phyloP scores from a whole-genome alignment of 2,797 vertebrate genomes.

The Semaprochilodus insignis region DNA sequence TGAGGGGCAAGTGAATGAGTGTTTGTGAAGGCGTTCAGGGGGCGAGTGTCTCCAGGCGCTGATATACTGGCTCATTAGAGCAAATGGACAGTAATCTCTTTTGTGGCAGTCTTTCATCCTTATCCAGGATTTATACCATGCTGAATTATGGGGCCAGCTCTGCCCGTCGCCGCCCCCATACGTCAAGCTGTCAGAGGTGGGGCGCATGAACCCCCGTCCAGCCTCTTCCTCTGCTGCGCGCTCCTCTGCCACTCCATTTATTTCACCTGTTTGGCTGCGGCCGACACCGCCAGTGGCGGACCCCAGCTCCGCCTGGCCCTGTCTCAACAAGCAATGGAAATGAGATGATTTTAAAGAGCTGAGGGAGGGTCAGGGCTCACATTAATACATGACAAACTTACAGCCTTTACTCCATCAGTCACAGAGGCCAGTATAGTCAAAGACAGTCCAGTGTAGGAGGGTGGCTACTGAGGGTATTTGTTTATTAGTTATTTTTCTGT shows the following conservation, averaged over 20 bases:
- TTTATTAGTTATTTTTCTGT: neutral
- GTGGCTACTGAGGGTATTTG: neutral
- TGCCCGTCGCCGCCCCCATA: constrained; percentile 76
- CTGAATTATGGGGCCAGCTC: constrained; percentile 78
- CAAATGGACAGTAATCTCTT: constrained; percentile 82
- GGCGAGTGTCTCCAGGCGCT: constrained; percentile 62
- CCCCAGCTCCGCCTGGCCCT: constrained; percentile 38
- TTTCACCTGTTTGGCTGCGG: constrained; percentile 59
- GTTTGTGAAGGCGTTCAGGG: constrained; percentile 55
- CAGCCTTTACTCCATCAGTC: constrained; percentile 20
- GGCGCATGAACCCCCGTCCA: constrained; percentile 56
- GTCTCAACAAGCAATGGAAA: constrained; percentile 52
- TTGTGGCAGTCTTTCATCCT: constrained; percentile 87
- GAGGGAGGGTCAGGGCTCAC: constrained; percentile 29
- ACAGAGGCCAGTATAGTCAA: neutral
- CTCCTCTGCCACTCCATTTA: constrained; percentile 56
- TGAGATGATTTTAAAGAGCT: constrained; percentile 51
- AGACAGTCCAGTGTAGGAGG: neutral
- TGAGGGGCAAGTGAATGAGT: constrained; percentile 46
- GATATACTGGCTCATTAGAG: constrained; percentile 78
- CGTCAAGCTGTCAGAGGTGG: constrained; percentile 62
- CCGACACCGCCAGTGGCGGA: constrained; percentile 35
- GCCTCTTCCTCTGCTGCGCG: constrained; percentile 44
- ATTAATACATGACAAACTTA: constrained; percentile 39
- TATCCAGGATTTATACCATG: constrained; percentile 85